Conservation (phyloP, 1,140 invertebrate species). For the Rhagoletis pomonella region DNA sequence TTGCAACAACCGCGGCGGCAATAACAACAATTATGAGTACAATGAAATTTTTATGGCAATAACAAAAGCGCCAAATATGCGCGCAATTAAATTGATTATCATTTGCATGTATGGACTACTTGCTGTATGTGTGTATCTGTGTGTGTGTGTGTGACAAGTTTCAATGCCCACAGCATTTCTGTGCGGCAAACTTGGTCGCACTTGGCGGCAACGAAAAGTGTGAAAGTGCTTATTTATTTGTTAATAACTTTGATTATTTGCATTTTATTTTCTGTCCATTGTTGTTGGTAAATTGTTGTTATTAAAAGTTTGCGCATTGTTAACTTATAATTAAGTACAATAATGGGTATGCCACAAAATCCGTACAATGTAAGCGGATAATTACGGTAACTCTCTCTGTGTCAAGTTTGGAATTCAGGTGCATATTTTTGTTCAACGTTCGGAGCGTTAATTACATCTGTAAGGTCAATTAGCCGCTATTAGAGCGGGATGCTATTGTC, state of each 20-base stretch:
- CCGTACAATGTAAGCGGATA: neutral
- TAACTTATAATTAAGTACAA: neutral
- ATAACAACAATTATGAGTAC: neutral
- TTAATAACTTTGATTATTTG: constrained; percentile 28
- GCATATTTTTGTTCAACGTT: neutral
- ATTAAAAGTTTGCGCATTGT: constrained; percentile 11
- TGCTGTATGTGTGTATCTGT: neutral
- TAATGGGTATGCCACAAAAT: neutral
- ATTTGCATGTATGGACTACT: neutral
- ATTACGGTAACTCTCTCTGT: neutral
- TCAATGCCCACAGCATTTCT: neutral
- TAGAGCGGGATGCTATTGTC: neutral
- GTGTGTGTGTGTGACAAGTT: no score
- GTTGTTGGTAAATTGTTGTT: constrained; percentile 12
- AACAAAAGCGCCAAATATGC: neutral
- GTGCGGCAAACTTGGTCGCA: neutral
- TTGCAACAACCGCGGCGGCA: neutral
- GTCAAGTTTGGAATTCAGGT: neutral
- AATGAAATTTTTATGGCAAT: constrained; percentile 4
- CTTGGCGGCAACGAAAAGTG: neutral
- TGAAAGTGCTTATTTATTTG: constrained; percentile 46
- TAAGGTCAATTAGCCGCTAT: neutral
- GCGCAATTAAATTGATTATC: constrained; percentile 18
- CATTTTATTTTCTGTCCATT: neutral
- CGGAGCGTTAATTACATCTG: neutral